Conservation (phyloP, 1,140 invertebrate species). For the Drosophila teissieri region DNA sequence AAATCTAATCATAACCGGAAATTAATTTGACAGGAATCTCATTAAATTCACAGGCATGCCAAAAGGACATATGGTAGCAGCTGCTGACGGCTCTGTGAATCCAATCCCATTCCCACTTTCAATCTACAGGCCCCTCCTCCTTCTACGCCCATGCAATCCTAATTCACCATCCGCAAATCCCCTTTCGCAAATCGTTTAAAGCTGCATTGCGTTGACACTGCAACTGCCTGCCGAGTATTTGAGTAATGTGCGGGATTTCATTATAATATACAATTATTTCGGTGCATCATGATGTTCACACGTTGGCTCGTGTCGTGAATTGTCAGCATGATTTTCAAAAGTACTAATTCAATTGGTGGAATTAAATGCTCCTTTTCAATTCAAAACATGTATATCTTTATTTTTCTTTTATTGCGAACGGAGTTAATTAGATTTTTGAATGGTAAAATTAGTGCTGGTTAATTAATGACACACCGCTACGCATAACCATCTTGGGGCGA, state of each 20-base stretch:
- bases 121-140: neutral
- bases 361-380: too few relatives aligned
- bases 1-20: slow-evolving; percentile 85
- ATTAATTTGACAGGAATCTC: slow-evolving; percentile 85
- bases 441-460: neutral
- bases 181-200: slow-evolving; percentile 66
- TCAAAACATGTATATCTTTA: too few relatives aligned
- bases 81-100: slow-evolving; percentile 19
- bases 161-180: slow-evolving; percentile 30
- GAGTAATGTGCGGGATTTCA: slow-evolving; percentile 77
- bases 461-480: slow-evolving; percentile 12
- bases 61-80: slow-evolving; percentile 48
- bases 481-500: slow-evolving; percentile 29
- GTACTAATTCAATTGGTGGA: too few relatives aligned
- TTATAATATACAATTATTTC: slow-evolving; percentile 78
- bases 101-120: neutral
- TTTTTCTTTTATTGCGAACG: neutral
- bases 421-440: too few relatives aligned
- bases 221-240: slow-evolving; percentile 71
- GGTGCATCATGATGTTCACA: slow-evolving; percentile 17
- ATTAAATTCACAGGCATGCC: slow-evolving; percentile 81
- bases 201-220: slow-evolving; percentile 77
- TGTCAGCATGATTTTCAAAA: too few relatives aligned
- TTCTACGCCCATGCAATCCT: slow-evolving; percentile 5
- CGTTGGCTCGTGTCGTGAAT: neutral